phyloP scores from a whole-genome alignment of 2,797 vertebrate species.

The Oophaga sylvatica region DNA sequence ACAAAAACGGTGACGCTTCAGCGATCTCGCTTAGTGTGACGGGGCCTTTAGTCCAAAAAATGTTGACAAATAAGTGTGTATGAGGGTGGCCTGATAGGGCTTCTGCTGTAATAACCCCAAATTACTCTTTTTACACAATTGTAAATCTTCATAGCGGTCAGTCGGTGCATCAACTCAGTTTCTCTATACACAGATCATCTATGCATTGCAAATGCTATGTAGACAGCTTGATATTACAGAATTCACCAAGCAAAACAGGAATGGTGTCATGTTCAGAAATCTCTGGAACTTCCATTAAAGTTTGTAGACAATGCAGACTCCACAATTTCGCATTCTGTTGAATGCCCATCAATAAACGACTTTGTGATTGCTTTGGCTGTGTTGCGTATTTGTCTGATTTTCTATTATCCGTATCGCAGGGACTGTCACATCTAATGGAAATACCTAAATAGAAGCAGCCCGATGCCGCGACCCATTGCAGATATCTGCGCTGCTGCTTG shows the following conservation, averaged over 20 bases:
- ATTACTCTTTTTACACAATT: too few relatives aligned
- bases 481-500: conserved; percentile 9
- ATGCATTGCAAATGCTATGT: not conserved
- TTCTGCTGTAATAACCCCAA: too few relatives aligned
- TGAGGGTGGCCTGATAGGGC: too few relatives aligned
- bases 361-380: conserved; percentile 45
- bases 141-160: not conserved
- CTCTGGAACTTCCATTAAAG: conserved; percentile 12
- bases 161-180: not conserved
- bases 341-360: not conserved
- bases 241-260: not conserved
- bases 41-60: too few relatives aligned
- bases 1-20: too few relatives aligned
- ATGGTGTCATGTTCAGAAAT: not conserved
- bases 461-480: conserved; percentile 14
- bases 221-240: not conserved
- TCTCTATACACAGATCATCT: not conserved
- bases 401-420: conserved; percentile 29
- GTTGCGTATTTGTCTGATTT: conserved; percentile 30
- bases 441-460: conserved; percentile 30
- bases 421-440: conserved; percentile 47
- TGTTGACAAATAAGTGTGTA: too few relatives aligned
- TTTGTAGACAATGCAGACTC: not conserved
- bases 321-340: conserved; percentile 1
- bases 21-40: too few relatives aligned